phyloP scores from a whole-genome alignment of 2,888 invertebrate genomes.

The Volucella inanis region DNA sequence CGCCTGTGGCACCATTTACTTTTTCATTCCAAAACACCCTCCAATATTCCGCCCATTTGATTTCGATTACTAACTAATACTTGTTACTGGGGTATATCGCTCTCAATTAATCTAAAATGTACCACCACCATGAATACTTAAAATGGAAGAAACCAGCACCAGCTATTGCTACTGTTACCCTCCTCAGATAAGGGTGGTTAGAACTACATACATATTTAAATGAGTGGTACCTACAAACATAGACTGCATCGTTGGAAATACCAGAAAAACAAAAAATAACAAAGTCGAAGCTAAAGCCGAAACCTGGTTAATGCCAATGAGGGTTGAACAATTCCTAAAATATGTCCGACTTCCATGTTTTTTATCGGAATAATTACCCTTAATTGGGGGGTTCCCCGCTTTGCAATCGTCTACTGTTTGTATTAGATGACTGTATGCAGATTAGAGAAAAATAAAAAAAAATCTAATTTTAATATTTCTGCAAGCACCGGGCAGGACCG shows the following conservation, averaged over 20 bases:
- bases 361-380: slow-evolving; percentile 71
- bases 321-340: slow-evolving; percentile 62
- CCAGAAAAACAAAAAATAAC: slow-evolving; percentile 40
- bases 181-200: slow-evolving; percentile 13
- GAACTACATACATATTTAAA: too few species aligned
- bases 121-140: slow-evolving; percentile 66
- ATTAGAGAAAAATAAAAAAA: slow-evolving; percentile 38
- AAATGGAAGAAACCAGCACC: slow-evolving; percentile 45
- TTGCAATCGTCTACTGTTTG: slow-evolving; percentile 53
- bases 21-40: slow-evolving; percentile 36
- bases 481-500: background rate
- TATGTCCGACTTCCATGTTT: slow-evolving; percentile 70
- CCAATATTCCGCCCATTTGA: slow-evolving; percentile 58
- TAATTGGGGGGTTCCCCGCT: slow-evolving; percentile 58
- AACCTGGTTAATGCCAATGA: slow-evolving; percentile 1
- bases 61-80: slow-evolving; percentile 71
- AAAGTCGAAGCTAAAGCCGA: background rate
- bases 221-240: background rate
- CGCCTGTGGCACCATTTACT: slow-evolving; percentile 13
- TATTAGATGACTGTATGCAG: slow-evolving; percentile 62
- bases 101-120: slow-evolving; percentile 70
- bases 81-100: slow-evolving; percentile 65
- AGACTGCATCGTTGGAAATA: slow-evolving; percentile 1
- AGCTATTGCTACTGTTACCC: slow-evolving; percentile 1
- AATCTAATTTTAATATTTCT: slow-evolving; percentile 8